A percentile compares a stretch with the other conserved stretches of the same genome.
Conservation (phyloP, 2,113 vertebrate species). For the Piaya cayana region DNA sequence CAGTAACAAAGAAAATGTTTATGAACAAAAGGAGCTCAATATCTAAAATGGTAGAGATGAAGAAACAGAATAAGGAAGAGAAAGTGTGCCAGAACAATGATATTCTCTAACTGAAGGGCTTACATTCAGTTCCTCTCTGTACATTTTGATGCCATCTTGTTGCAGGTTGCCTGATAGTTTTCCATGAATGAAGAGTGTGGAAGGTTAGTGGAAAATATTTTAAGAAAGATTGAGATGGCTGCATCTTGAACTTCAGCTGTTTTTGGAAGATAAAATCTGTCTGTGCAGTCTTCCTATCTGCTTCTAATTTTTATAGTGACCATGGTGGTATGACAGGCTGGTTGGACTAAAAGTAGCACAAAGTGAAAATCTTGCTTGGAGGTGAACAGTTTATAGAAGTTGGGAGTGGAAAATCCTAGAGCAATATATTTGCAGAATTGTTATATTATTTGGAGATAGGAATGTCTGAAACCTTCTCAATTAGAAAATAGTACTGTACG, state of each 20-base stretch:
- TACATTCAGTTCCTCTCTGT: background rate
- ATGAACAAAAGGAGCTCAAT: background rate
- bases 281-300: background rate
- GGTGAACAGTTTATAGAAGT: background rate
- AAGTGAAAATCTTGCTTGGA: background rate
- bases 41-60: background rate
- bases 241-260: background rate
- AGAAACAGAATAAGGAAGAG: background rate
- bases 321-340: background rate
- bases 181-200: background rate
- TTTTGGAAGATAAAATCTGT: background rate
- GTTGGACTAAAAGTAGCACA: background rate
- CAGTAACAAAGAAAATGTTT: background rate
- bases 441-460: background rate
- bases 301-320: background rate
- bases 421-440: accelerated
- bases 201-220: background rate
- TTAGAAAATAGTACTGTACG: background rate
- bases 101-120: background rate
- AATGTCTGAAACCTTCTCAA: background rate
- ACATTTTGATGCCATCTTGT: background rate
- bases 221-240: background rate
- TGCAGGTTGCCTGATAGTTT: background rate
- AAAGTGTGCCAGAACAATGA: background rate
- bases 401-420: background rate